Evolutionary conservation across 2,113 vertebrate genomes (phyloP).

Genomic region (Perca fluviatilis): DNA sequence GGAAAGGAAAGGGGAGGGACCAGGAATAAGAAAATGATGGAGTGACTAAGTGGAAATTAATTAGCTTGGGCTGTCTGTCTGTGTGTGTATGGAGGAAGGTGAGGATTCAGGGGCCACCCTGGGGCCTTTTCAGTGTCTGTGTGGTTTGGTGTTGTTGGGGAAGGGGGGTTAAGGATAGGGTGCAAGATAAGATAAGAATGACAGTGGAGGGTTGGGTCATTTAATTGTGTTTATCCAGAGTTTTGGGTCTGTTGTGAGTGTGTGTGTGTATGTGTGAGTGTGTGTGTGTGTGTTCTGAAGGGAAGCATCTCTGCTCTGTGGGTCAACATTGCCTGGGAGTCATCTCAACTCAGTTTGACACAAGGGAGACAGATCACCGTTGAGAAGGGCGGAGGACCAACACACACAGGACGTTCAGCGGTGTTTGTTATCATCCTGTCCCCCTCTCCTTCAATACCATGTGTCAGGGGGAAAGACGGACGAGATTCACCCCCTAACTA

Average conservation of each 20-base stretch:
- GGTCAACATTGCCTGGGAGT: constrained; percentile 79
- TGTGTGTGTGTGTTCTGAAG: constrained; percentile 13
- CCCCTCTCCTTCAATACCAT: constrained; percentile 71
- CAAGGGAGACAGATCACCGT: constrained; percentile 71
- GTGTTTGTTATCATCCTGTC: constrained; percentile 78
- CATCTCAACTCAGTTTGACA: constrained; percentile 72
- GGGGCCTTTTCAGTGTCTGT: constrained; percentile 49
- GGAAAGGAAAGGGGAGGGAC: constrained; percentile 12
- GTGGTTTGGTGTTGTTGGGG: constrained; percentile 21
- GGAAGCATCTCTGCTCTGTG: constrained; percentile 61
- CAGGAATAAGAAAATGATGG: constrained; percentile 50
- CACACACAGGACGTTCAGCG: constrained; percentile 57
- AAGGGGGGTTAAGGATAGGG: constrained; percentile 59
- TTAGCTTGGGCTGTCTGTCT: constrained; percentile 29
- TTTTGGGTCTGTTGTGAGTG: constrained; percentile 62
- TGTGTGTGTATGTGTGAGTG: constrained; percentile 41
- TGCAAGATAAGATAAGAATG: constrained; percentile 80
- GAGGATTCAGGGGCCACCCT: constrained; percentile 64
- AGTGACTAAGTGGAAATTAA: constrained; percentile 57
- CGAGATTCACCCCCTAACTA: constrained; percentile 73
- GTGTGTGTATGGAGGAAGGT: constrained; percentile 58
- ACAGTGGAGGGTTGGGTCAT: constrained; percentile 68
- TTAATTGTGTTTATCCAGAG: constrained; percentile 79
- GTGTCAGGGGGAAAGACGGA: constrained; percentile 70
- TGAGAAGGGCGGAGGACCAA: constrained; percentile 65